A percentile compares a stretch with the other conserved stretches of the same genome.
phyloP scores from a whole-genome alignment of 30 jellyfish, hydroid and myxozoan genomes.

The Aurelia aurita complex sp. Pacific region DNA sequence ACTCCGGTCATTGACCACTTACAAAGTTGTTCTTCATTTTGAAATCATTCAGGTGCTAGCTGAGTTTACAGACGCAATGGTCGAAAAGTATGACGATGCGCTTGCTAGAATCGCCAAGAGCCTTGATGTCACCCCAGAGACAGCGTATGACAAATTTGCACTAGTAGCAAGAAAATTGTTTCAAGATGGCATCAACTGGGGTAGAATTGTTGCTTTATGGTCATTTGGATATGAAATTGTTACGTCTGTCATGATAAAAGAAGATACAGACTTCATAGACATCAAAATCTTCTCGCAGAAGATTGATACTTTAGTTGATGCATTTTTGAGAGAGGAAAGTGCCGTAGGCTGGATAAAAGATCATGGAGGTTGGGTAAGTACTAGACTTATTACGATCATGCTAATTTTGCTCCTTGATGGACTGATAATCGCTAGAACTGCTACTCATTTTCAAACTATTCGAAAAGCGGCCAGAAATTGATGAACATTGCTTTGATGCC shows the following conservation, averaged over 20 bases:
- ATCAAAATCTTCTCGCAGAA: constrained; percentile 54
- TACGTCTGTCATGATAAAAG: constrained; percentile 52
- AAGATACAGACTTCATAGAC: constrained; percentile 56
- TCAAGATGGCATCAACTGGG: constrained; percentile 87
- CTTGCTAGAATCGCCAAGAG: constrained; percentile 58
- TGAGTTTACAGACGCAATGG: too few species aligned
- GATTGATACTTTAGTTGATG: constrained; percentile 67
- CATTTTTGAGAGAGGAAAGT: constrained; percentile 57
- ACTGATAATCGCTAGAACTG: too few species aligned
- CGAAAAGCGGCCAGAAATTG: too few species aligned
- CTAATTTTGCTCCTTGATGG: too few species aligned
- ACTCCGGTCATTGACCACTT: too few species aligned
- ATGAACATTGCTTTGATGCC: too few species aligned
- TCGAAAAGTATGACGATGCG: too few species aligned
- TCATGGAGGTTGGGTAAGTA: constrained; percentile 97
- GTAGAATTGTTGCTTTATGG: constrained; percentile 84
- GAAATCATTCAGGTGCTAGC: too few species aligned
- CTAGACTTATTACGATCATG: too few species aligned
- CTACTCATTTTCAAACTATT: too few species aligned
- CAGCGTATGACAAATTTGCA: constrained; percentile 83
- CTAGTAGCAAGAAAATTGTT: constrained; percentile 77
- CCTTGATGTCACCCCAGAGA: constrained; percentile 66
- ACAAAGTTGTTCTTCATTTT: too few species aligned
- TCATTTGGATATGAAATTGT: constrained; percentile 96
- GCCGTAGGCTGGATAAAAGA: constrained; percentile 78